Conservation (phyloP, 2,888 invertebrate genomes). For the Tromatobia lineatoria region DNA sequence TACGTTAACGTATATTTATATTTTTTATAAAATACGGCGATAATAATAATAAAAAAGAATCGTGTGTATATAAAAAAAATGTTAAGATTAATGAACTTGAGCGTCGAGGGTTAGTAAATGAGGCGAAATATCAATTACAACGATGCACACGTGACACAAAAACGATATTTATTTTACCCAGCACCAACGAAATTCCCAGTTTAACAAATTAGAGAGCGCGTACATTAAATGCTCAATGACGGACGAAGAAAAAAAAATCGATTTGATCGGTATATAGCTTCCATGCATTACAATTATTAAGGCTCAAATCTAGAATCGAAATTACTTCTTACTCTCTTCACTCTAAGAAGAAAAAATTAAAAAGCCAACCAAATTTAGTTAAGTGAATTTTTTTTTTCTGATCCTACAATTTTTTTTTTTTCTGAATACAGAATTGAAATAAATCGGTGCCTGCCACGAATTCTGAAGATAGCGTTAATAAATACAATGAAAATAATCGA, state of each 20-base stretch:
- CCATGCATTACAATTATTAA: constrained; percentile 8
- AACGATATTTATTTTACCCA: constrained; percentile 49
- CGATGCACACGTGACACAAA: constrained; percentile 14
- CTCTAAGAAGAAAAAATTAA: background rate
- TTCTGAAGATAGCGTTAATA: constrained; percentile 16
- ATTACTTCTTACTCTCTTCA: background rate
- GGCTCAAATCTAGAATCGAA: background rate
- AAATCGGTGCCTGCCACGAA: background rate
- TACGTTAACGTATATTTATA: background rate
- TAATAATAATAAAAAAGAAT: constrained; percentile 15
- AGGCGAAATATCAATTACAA: constrained; percentile 15
- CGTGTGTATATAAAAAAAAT: constrained; percentile 12
- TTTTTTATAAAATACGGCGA: constrained; percentile 25
- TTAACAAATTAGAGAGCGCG: constrained; percentile 34
- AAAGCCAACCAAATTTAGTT: too few species aligned
- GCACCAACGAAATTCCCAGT: constrained; percentile 53
- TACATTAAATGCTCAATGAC: background rate
- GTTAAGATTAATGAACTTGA: constrained; percentile 27
- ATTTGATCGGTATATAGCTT: constrained; percentile 3
- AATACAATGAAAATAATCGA: constrained; percentile 34
- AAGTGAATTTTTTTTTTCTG: background rate
- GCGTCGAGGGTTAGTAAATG: constrained; percentile 20
- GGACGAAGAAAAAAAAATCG: constrained; percentile 28
- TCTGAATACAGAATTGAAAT: background rate
- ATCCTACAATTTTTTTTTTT: background rate